These are phyloP conservation scores for Leptura quadrifasciata DNA, from an alignment of 2,888 invertebrate species.

Conservation along the genomic window DNA sequence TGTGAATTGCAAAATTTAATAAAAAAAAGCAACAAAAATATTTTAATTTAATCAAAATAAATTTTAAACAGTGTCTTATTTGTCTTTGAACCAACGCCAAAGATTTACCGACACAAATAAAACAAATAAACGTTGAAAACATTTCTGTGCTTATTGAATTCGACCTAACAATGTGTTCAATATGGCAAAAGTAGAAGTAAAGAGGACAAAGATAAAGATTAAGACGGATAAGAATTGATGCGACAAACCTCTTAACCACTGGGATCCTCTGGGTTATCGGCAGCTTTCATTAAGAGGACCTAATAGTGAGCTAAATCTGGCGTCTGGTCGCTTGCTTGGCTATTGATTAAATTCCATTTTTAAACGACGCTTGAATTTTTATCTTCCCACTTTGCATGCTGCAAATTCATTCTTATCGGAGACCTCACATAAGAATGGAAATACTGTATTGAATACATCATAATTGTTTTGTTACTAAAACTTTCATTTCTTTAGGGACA, in stretches of 20 bases:
- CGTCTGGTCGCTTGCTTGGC: constrained; percentile 48
- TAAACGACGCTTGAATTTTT: constrained; percentile 53
- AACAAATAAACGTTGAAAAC: not conserved
- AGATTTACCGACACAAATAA: not conserved
- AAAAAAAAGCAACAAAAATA: too few relatives aligned
- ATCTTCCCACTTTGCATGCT: constrained; percentile 54
- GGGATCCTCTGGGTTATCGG: constrained; percentile 51
- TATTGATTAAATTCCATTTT: constrained; percentile 59
- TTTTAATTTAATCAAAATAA: too few relatives aligned
- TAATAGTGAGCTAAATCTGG: constrained; percentile 57
- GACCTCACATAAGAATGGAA: constrained; percentile 37
- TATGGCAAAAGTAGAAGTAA: constrained; percentile 23
- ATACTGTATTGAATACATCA: constrained; percentile 40
- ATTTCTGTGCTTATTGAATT: constrained; percentile 19
- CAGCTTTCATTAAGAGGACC: constrained; percentile 56
- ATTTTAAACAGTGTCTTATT: too few relatives aligned
- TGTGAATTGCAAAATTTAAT: too few relatives aligned
- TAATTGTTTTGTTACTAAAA: constrained; percentile 22
- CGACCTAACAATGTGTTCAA: constrained; percentile 21
- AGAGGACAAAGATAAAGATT: constrained; percentile 44
- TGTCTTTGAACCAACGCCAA: not conserved
- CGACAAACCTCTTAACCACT: constrained; percentile 54
- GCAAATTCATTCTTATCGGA: constrained; percentile 41
- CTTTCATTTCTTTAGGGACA: constrained; percentile 31
- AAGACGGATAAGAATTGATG: constrained; percentile 53